Conservation (phyloP, 2,888 invertebrate species). For the Rambutsinella grinnellia region DNA sequence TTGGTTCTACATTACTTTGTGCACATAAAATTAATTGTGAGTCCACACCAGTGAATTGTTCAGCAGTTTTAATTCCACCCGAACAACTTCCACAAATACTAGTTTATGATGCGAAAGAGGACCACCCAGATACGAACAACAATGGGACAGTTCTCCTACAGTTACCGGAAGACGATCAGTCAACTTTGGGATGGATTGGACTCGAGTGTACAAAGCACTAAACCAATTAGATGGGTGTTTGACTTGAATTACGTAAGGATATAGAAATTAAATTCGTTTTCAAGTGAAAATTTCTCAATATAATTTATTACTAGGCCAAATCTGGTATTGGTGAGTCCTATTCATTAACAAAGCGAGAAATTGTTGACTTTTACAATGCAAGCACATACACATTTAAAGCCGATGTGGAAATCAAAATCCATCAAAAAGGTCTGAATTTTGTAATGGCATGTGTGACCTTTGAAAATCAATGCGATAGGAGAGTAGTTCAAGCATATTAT, state of each 20-base stretch:
- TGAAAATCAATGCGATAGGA: constrained; percentile 28
- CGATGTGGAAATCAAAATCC: constrained; percentile 10
- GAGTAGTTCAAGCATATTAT: not conserved
- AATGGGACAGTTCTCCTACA: constrained; percentile 17
- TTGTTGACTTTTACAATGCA: constrained; percentile 9
- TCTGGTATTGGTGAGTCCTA: constrained; percentile 8
- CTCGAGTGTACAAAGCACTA: constrained; percentile 22
- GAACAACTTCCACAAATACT: constrained; percentile 7
- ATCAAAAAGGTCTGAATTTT: not conserved
- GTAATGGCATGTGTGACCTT: constrained; percentile 21
- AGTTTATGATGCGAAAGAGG: constrained; percentile 18
- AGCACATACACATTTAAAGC: constrained; percentile 17
- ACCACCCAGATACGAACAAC: constrained; percentile 6
- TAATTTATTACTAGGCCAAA: constrained; percentile 1
- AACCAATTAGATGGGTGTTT: constrained; percentile 34
- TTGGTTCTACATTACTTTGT: no score
- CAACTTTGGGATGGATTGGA: constrained; percentile 24
- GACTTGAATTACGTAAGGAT: constrained; percentile 17
- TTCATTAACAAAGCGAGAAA: constrained; percentile 1
- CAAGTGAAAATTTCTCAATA: not conserved
- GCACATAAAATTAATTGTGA: no score
- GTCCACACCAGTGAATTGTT: no score
- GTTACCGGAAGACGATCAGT: not conserved
- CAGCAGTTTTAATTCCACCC: not conserved
- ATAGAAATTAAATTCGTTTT: not conserved